Conservation (phyloP, 2,888 invertebrate species). For the Caenorhabditis sinica region DNA sequence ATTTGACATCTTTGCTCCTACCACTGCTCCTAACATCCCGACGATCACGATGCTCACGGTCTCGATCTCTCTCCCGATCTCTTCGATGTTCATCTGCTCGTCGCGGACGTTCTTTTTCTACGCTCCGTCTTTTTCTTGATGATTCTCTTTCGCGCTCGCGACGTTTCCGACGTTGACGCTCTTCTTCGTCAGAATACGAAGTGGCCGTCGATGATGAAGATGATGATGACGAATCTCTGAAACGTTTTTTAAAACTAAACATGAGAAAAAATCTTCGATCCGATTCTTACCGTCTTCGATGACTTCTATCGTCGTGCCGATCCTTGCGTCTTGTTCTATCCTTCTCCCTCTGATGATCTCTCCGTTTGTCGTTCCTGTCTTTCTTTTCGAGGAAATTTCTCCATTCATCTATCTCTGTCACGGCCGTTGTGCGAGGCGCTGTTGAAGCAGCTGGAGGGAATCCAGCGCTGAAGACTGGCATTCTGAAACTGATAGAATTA, state of each 20-base stretch:
- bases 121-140: slow-evolving; percentile 36
- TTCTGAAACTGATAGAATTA: slow-evolving; percentile 33
- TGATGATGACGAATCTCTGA: slow-evolving; percentile 49
- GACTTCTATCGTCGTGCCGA: slow-evolving; percentile 32
- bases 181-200: slow-evolving; percentile 42
- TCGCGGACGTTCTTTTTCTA: slow-evolving; percentile 31
- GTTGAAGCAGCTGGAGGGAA: slow-evolving; percentile 45
- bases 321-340: slow-evolving; percentile 41
- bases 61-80: slow-evolving; percentile 17
- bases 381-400: slow-evolving; percentile 63
- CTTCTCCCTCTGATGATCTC: slow-evolving; percentile 25
- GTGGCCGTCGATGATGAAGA: slow-evolving; percentile 15
- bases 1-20: slow-evolving; percentile 32
- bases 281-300: slow-evolving; percentile 34
- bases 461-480: slow-evolving; percentile 36
- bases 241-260: slow-evolving; percentile 19
- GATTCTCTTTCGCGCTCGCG: slow-evolving; percentile 42
- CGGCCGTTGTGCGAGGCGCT: slow-evolving; percentile 10
- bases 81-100: slow-evolving; percentile 38
- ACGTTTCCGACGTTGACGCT: slow-evolving; percentile 28
- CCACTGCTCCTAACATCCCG: slow-evolving; percentile 12
- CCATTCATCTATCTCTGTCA: slow-evolving; percentile 56
- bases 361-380: slow-evolving; percentile 35
- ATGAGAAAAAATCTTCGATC: not conserved
- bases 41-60: slow-evolving; percentile 1